Conservation (phyloP, 2,888 invertebrate species). For the Tachina fera region DNA sequence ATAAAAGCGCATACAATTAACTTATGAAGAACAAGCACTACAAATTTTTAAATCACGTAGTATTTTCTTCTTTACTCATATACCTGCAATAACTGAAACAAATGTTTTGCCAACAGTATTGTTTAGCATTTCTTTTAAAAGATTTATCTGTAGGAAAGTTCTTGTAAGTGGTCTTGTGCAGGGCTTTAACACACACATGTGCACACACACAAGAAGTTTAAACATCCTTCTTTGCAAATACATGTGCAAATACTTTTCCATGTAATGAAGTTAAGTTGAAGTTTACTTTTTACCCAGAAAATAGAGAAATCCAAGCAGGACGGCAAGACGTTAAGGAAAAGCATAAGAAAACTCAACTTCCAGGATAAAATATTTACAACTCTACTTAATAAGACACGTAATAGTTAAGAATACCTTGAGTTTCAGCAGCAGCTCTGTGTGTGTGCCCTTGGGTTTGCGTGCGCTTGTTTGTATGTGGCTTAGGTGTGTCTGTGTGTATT, state of each 20-base stretch:
- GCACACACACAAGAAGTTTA: background rate
- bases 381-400: slow-evolving; percentile 60
- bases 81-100: too few species aligned
- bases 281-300: slow-evolving; percentile 16
- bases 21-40: too few species aligned
- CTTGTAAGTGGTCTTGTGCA: too few species aligned
- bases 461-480: background rate
- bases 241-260: background rate
- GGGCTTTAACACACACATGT: too few species aligned
- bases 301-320: background rate
- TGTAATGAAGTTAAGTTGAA: slow-evolving; percentile 51
- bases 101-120: too few species aligned
- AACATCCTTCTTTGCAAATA: background rate
- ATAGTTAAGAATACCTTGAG: slow-evolving; percentile 54
- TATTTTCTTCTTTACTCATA: too few species aligned
- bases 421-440: slow-evolving; percentile 5
- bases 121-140: too few species aligned
- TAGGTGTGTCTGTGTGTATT: background rate
- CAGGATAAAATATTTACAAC: slow-evolving; percentile 22
- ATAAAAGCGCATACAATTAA: too few species aligned
- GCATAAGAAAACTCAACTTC: slow-evolving; percentile 4
- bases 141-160: too few species aligned
- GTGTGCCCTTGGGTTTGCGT: background rate
- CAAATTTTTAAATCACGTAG: too few species aligned
- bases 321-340: slow-evolving; percentile 7